Evolutionary conservation across 2,888 invertebrate genomes (phyloP), one percentile per base, ranked within the genome.

Genomic region (Eugnorisma glareosa): DNA sequence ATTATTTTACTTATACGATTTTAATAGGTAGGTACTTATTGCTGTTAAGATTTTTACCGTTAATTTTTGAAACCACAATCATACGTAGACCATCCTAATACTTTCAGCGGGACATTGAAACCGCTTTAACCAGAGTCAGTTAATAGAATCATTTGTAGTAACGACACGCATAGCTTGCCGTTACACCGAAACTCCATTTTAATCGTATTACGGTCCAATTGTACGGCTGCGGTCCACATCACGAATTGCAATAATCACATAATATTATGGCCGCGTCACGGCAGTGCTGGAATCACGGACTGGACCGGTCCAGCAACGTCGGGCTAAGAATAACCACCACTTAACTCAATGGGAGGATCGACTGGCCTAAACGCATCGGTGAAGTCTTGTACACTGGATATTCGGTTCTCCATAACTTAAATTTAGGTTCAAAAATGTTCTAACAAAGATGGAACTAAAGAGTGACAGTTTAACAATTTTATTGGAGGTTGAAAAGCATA

Each of bases 101-200:
- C 48, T 73, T 67, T 54, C n/a, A 79, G 57, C 61, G 31, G 69
- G 67, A 84, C 75, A 79, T 81, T 70, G 75, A 74, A 81, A 76
- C 73, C 77, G 71, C 69, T 86, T 75, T 48, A 84, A 74, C 79
- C 83, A 74, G 67, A 86, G 74, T 79, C 75, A 77, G 67, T 45
- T 89, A 86, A 90, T 88, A 88, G 86, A 91, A 89, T 86, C 86
- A 86, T 90, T 89, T 79, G 77, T 64, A 84, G 74, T 86, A 84
- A 90, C 78, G 82, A 84, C 85, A 82, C 83, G 77, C 77, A 84
- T 81, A 79, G 77, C 82, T 84, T 71, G 78, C 80, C 72, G 79
- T 80, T 82, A 84, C 67, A 82, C 73, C 43, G 57, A 87, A 84
- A 88, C 78, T 82, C 81, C 81, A 88, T 86, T 88, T 82, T 84